phyloP scores from a whole-genome alignment of 2,113 vertebrate species.

The Nibea albiflora region DNA sequence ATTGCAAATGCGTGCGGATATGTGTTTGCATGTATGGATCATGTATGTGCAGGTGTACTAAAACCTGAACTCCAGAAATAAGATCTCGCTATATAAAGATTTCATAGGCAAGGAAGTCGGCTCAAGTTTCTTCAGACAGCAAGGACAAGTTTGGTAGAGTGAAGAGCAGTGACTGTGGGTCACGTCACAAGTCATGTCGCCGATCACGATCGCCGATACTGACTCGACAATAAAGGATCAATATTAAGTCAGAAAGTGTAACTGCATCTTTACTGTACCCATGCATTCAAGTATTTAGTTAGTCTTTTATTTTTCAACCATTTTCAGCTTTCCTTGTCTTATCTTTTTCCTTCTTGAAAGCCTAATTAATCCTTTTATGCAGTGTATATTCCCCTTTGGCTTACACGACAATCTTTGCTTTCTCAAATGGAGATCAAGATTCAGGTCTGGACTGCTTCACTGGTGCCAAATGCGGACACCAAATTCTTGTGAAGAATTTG shows the following conservation, averaged over 20 bases:
- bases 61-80: not conserved
- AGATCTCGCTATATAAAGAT: constrained; percentile 4
- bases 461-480: constrained; percentile 17
- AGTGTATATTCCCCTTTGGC: constrained; percentile 8
- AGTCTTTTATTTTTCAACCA: not conserved
- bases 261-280: not conserved
- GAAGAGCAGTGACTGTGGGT: not conserved
- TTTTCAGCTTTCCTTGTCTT: not conserved
- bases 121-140: not conserved
- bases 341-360: not conserved
- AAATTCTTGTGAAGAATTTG: constrained; percentile 58
- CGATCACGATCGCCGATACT: not conserved
- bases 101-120: not conserved
- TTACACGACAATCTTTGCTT: not conserved
- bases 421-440: constrained; percentile 32
- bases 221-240: not conserved
- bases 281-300: not conserved
- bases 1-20: constrained; percentile 35
- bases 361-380: constrained; percentile 17
- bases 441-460: constrained; percentile 38
- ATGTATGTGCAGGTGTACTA: constrained; percentile 10
- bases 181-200: not conserved
- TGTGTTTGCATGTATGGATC: constrained; percentile 1
- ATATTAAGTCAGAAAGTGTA: not conserved
- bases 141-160: not conserved